Conservation (phyloP, 2,888 invertebrate species). For the Eristalis intricaria region DNA sequence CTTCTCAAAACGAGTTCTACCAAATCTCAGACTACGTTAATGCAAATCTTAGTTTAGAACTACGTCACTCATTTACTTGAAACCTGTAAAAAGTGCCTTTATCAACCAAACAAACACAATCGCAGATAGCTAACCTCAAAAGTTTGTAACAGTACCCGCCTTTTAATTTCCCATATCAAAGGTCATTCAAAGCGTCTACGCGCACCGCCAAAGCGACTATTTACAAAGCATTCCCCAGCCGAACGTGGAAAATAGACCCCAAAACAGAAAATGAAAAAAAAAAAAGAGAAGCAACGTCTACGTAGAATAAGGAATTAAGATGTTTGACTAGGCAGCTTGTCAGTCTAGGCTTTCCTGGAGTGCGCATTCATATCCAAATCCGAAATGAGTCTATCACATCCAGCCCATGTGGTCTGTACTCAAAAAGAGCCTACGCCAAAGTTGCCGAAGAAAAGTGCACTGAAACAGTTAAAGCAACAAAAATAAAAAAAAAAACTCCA, state of each 20-base stretch:
- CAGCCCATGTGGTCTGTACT: neutral
- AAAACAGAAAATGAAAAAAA: neutral
- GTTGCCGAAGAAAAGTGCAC: neutral
- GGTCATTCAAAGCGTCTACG: neutral
- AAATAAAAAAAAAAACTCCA: neutral
- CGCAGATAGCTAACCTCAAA: neutral
- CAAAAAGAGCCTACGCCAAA: neutral
- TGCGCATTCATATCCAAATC: neutral
- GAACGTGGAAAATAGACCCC: neutral
- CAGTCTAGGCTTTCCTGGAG: neutral
- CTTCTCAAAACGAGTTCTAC: neutral
- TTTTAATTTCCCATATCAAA: neutral
- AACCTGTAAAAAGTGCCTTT: neutral
- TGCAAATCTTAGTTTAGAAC: slow-evolving; percentile 11
- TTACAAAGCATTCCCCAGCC: neutral
- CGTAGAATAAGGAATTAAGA: neutral
- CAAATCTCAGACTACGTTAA: neutral
- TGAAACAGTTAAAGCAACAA: neutral
- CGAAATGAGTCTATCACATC: neutral
- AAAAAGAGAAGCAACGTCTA: neutral
- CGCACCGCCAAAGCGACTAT: neutral
- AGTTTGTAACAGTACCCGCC: neutral
- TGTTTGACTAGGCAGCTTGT: neutral
- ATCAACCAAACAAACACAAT: neutral
- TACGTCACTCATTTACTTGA: neutral